Percentiles rank a stretch among this genome's conserved stretches.
phyloP scores from a whole-genome alignment of 2,888 invertebrate genomes.

The Drosophila mayaguana region DNA sequence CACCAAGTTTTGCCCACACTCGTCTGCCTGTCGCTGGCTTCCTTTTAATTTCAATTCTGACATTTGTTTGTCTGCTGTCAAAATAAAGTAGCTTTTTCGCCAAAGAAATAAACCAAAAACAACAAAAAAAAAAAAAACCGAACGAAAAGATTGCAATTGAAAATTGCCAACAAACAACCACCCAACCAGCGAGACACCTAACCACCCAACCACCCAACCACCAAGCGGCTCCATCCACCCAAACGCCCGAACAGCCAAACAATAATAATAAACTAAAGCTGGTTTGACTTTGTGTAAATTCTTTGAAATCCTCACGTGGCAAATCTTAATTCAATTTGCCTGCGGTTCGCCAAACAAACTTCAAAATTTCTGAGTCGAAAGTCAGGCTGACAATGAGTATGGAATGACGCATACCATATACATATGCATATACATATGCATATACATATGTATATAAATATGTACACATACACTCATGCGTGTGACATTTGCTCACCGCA shows the following conservation, averaged over 20 bases:
- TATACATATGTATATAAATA: neutral
- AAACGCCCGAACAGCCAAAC: constrained; percentile 19
- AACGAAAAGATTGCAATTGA: constrained; percentile 69
- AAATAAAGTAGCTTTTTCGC: constrained; percentile 80
- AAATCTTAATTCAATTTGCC: constrained; percentile 80
- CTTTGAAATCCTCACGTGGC: constrained; percentile 76
- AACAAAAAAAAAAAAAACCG: constrained; percentile 17
- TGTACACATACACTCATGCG: neutral
- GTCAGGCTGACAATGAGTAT: constrained; percentile 21
- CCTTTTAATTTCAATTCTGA: constrained; percentile 83
- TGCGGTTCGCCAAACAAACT: constrained; percentile 44
- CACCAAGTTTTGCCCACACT: constrained; percentile 69
- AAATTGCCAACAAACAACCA: constrained; percentile 60
- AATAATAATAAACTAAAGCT: constrained; percentile 81
- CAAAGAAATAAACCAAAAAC: constrained; percentile 70
- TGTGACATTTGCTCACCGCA: constrained; percentile 24
- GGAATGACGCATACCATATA: neutral
- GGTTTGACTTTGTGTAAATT: constrained; percentile 78
- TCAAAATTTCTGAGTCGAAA: constrained; percentile 25
- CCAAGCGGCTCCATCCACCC: constrained; percentile 5
- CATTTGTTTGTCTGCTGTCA: constrained; percentile 83
- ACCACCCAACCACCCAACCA: constrained; percentile 20
- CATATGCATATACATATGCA: neutral
- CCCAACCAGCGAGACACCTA: constrained; percentile 13
- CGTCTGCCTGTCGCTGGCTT: constrained; percentile 60